phyloP scores from a whole-genome alignment of 2,888 invertebrate genomes.

The Psylliodes chrysocephalus region DNA sequence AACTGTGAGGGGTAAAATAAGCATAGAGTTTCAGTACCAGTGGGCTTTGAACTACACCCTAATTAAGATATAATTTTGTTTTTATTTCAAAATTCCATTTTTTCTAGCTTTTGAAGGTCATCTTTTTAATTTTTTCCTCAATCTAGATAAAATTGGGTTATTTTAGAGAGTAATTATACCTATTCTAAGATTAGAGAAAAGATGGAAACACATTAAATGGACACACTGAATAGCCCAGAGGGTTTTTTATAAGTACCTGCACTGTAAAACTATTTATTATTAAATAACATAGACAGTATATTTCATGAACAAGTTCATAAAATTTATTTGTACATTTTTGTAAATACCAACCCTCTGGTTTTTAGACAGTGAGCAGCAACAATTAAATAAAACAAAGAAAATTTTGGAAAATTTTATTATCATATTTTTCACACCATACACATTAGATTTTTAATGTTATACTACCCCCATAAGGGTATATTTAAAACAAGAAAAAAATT shows the following conservation, averaged over 20 bases:
- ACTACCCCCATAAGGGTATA: conserved; percentile 9
- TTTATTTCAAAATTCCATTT: too few relatives aligned
- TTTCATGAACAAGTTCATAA: conserved; percentile 14
- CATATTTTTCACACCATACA: conserved; percentile 44
- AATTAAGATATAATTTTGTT: too few relatives aligned
- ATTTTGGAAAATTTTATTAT: conserved; percentile 52
- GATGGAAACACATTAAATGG: background rate
- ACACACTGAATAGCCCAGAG: conserved; percentile 24
- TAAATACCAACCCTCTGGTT: conserved; percentile 57
- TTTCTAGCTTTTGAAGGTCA: too few relatives aligned
- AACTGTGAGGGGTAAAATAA: too few relatives aligned
- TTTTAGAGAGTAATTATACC: too few relatives aligned
- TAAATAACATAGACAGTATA: conserved; percentile 3
- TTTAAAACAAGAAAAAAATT: conserved; percentile 40
- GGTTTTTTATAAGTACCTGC: conserved; percentile 25
- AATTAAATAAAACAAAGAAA: conserved; percentile 47
- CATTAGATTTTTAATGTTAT: conserved; percentile 36
- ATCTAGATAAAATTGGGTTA: too few relatives aligned
- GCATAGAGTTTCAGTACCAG: too few relatives aligned
- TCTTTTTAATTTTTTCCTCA: too few relatives aligned
- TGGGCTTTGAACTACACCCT: too few relatives aligned
- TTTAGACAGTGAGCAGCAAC: conserved; percentile 43
- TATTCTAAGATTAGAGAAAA: too few relatives aligned
- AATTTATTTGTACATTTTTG: conserved; percentile 48
- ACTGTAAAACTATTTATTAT: background rate